Evolutionary conservation across 2,797 vertebrate species (phyloP), one percentile per base, ranked within the genome.

Genomic region (Xyrichtys novacula): DNA sequence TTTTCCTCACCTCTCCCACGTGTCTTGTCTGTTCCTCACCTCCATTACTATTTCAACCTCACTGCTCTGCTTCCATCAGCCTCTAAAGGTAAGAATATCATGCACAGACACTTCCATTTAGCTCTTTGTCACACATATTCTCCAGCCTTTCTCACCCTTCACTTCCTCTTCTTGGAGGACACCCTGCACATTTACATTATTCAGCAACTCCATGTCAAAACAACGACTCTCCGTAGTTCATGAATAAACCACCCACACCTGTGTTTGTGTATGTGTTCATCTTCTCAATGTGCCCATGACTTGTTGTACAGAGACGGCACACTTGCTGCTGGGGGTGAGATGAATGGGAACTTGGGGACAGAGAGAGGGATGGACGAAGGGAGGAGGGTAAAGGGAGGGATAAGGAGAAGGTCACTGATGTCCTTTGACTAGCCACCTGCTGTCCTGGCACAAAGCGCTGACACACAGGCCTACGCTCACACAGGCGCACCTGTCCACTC

Each of bases 31-130:
- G 17, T 50, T 34, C 65, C 20, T 38, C 19, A 6, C 69, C 64
- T 76, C 44, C 46, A 59, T 68, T 56, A 55, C 40, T 71, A 49
- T 82, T 75, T 67, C 42, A 58, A 76, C 63, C 61, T 32, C 83
- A 34, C 66, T 76, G 55, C 50, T 64, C 53, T 72, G 48, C 75
- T 55, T 78, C 83, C 80, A 83, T 68, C 90, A 94, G 94, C 88
- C 68, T 77, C 88, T 44, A 93, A 94, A 93, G 93, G 94, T 94
- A 95, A 92, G 93, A 81, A 71, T 68, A 58, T 57, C 59, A 62
- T 20, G n/a, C 71, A 65, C 54, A n/a, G n/a, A 40, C 70, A 59
- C 66, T 63, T 76, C 44, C 71, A 69, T 78, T 79, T 65, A 42
- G 42, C 52, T 58, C 38, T 71, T 64, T 70, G 69, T 34, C 50